phyloP scores from a whole-genome alignment of 1,140 invertebrate genomes.

The Heliconius nattereri region DNA sequence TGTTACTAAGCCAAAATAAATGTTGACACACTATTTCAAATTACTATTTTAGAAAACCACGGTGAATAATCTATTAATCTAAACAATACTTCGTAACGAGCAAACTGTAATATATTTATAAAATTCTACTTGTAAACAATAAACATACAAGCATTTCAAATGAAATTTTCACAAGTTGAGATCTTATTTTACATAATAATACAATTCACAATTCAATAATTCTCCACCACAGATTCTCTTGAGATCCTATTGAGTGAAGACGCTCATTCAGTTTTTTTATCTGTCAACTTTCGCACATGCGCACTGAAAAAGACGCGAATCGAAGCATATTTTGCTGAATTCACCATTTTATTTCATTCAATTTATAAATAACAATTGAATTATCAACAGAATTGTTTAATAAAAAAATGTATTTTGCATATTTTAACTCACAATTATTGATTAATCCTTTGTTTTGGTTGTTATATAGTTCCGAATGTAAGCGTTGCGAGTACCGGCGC shows the following conservation, averaged over 20 bases:
- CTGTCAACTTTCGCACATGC: conserved; percentile 29
- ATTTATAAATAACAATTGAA: neutral
- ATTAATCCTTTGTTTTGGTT: conserved; percentile 23
- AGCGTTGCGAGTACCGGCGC: conserved; percentile 16
- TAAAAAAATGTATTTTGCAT: neutral
- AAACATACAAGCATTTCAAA: neutral
- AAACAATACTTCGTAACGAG: neutral
- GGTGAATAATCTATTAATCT: neutral
- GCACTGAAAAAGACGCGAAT: conserved; percentile 16
- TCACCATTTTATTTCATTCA: neutral
- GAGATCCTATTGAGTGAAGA: neutral
- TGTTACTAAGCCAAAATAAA: too few relatives aligned
- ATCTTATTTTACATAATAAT: neutral
- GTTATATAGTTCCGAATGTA: conserved; percentile 17
- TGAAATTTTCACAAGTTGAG: neutral
- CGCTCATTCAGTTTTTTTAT: neutral
- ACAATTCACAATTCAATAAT: neutral
- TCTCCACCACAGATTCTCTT: neutral
- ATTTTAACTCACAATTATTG: conserved; percentile 3
- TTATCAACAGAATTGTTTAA: neutral
- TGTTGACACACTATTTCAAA: neutral
- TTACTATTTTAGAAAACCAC: neutral
- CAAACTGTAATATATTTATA: neutral
- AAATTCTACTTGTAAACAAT: neutral
- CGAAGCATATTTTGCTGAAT: neutral